Conservation (phyloP, 2,888 invertebrate genomes). For the Pristionchus arcanus region DNA sequence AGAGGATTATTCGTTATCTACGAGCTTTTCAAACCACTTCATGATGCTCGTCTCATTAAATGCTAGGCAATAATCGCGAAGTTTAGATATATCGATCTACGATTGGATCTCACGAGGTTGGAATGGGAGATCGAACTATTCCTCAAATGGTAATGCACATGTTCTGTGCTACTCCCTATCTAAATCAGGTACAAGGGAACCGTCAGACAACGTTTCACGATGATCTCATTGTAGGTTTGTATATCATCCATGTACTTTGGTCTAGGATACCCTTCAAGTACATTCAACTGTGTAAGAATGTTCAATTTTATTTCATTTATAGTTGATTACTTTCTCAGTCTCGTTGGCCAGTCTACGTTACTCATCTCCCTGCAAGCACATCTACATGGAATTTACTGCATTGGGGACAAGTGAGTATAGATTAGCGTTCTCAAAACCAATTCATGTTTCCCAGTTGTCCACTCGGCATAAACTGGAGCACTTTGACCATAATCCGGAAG, state of each 20-base stretch:
- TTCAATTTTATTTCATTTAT: background rate
- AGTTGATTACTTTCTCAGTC: background rate
- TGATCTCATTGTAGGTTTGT: background rate
- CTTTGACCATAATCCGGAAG: background rate
- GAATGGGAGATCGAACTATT: background rate
- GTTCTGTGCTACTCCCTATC: background rate
- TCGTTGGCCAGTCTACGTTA: background rate
- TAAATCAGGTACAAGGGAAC: background rate
- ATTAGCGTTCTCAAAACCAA: background rate
- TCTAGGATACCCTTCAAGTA: background rate
- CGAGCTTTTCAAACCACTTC: background rate
- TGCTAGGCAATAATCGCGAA: background rate
- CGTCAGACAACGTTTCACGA: background rate
- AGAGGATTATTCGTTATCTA: background rate
- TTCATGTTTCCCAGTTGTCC: background rate
- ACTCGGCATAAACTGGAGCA: background rate
- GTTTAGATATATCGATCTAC: background rate
- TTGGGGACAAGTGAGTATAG: constrained; percentile 3
- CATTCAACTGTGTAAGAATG: background rate
- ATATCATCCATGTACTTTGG: background rate
- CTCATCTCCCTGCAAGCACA: constrained; percentile 1
- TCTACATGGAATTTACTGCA: constrained; percentile 14
- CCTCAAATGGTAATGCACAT: background rate
- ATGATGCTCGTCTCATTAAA: background rate
- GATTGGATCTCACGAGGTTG: constrained; percentile 4